Conservation (phyloP, 2,888 invertebrate species). For the Plemyria rubiginata region DNA sequence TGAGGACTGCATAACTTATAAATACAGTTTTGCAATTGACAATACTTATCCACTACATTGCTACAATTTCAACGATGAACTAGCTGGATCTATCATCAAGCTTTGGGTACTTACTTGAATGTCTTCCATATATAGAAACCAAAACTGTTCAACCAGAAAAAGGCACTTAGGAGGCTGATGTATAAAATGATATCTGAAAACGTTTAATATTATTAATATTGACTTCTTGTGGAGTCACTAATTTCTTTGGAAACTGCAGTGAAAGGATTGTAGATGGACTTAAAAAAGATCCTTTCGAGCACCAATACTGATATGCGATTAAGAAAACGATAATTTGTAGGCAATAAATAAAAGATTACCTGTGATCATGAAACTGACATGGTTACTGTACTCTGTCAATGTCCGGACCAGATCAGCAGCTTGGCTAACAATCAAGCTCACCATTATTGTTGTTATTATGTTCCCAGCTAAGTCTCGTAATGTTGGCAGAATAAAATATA, state of each 20-base stretch:
- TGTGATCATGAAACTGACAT: constrained; percentile 91
- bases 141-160: constrained; percentile 94
- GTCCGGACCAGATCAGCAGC: constrained; percentile 91
- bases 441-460: constrained; percentile 91
- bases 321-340: constrained; percentile 17
- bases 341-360: constrained; percentile 72
- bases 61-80: too few relatives aligned
- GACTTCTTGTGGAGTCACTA: too few relatives aligned
- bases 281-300: too few relatives aligned
- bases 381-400: constrained; percentile 92
- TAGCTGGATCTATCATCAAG: not conserved
- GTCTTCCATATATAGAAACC: constrained; percentile 96
- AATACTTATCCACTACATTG: too few relatives aligned
- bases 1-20: too few relatives aligned
- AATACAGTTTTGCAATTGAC: too few relatives aligned
- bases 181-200: constrained; percentile 91
- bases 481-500: constrained; percentile 93
- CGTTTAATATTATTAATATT: constrained; percentile 21
- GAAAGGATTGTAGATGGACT: too few relatives aligned
- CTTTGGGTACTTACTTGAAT: constrained; percentile 85
- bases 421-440: constrained; percentile 91
- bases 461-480: constrained; percentile 93
- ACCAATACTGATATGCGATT: too few relatives aligned
- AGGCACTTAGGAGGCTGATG: constrained; percentile 90
- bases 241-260: too few relatives aligned